A percentile compares a stretch with the other conserved stretches of the same genome.
phyloP scores from a whole-genome alignment of 2,797 vertebrate species.

The Myiotriccus ornatus region DNA sequence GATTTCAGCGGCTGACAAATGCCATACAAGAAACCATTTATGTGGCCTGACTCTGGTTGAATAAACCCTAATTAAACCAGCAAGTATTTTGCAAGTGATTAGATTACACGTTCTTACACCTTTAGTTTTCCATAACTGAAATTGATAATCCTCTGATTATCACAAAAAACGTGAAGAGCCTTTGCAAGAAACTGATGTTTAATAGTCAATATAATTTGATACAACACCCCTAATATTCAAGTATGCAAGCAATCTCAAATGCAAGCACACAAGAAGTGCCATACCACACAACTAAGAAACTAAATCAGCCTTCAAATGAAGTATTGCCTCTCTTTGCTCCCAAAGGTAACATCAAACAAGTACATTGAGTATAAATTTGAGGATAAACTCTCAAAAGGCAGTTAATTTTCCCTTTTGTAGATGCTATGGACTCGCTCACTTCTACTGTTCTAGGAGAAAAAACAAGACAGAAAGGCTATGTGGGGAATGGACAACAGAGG shows the following conservation, averaged over 20 bases:
- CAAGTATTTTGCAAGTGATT: background rate
- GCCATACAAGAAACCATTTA: background rate
- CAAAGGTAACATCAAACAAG: background rate
- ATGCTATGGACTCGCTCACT: background rate
- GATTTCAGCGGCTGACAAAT: background rate
- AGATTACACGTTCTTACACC: background rate
- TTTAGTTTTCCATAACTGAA: background rate
- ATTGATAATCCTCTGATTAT: background rate
- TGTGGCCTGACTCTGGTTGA: background rate
- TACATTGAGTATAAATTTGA: background rate
- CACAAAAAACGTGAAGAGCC: background rate
- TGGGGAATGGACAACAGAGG: background rate
- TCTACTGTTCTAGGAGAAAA: background rate
- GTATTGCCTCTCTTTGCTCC: background rate
- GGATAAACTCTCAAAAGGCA: background rate
- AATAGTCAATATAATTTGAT: background rate
- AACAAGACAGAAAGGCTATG: background rate
- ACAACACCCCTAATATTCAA: background rate
- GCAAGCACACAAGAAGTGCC: background rate
- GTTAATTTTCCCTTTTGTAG: background rate
- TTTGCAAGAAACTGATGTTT: background rate
- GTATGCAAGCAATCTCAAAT: background rate
- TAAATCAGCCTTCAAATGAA: background rate
- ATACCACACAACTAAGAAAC: background rate
- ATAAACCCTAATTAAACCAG: background rate